Base-by-base conservation (phyloP, 2,797 vertebrate genomes). In the Malurus splendens region DNA sequence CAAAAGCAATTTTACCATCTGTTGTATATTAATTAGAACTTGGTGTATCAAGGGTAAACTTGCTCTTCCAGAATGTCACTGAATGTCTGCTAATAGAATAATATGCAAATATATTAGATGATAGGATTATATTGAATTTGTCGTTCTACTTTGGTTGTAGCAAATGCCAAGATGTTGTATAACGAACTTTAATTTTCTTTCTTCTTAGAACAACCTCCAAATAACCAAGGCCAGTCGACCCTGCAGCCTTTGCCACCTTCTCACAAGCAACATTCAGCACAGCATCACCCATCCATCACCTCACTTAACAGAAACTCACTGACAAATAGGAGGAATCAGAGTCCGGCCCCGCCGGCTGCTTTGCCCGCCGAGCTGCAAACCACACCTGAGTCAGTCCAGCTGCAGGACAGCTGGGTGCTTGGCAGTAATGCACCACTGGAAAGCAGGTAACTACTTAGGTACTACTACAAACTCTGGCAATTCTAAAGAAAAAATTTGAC, bases 381-480 rank as follows among this genome's bases (percentile, higher is more conserved):
- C 96, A 99, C 99, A 96, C 98, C 99, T 85, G 99, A 99, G 98
- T 99, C 99, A 93, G 99, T 99, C 98, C 99, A 99, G 98, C 99
- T 99, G 98, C 99, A 99, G 98, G 99, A 99, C 98, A 99, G 99
- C 98, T 99, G 99, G 99, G 99, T 99, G 97, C 98, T 99, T 98
- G 99, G 99, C 97, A 99, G 99, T 98, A 99, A 99, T 98, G 98
- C 99, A 73, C 99, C 98, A 97, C 98, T 99, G 98, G 99, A 99
- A 97, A 99, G 98, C 98, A 99, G 99, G 99, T 99, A 97, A 97
- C 61, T 70, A 60, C 70, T 52, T 70, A 87, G 75, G 24, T 92
- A 52, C 74, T 93, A n/a, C 42, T 86, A 77, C 59, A 86, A 52
- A 48, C 67, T 84, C 30, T 39, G 45, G n/a, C 64, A 87, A 18